Evolutionary conservation across 2,888 invertebrate genomes (phyloP), one percentile per base, ranked within the genome.

Genomic region (Achlya flavicornis): DNA sequence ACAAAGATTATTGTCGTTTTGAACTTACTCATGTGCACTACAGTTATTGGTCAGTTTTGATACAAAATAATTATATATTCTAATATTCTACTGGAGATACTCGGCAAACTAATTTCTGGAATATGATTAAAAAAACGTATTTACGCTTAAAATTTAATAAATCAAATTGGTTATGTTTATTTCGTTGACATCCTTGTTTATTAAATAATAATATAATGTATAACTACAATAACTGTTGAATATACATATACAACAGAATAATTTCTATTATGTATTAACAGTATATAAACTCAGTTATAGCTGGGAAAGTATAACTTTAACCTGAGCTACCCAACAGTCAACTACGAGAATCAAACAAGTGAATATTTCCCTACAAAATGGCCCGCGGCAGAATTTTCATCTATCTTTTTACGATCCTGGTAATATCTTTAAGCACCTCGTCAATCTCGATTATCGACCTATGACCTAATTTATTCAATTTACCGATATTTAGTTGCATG

Each of bases 131-230:
- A 26, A 26, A 26, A 1, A 1, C 26, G 26, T 26, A 26, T 26
- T 26, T 26, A 26, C 26, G 26, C 26, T 26, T 26, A 26, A 26
- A 26, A 26, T 26, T 46, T n/a, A 2, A 16, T 16, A 3, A n/a
- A 16, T 48, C 6, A 53, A 12, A 5, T 43, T 14, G 43, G 1
- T 16, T 3, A 19, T 53, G 4, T 19, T 19, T 12, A 60, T 14
- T 60, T 5, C 8, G 26, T 41, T 60, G 41, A 41, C 60, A 60
- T 60, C 53, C 53, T 19, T 53, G 10, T 53, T 41, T 43, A 19
- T n/a, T n/a, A 19, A 38, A 59, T 60, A 43, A 60, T 60, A 60
- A 60, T 26, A 60, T 19, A 59, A 19, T 41, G 11, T 60, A 59
- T 14, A 19, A 8, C 2, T 35, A 60, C 60, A 43, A 60, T 60